Conservation (phyloP, 2,888 invertebrate genomes). For the Epiblema foenella region DNA sequence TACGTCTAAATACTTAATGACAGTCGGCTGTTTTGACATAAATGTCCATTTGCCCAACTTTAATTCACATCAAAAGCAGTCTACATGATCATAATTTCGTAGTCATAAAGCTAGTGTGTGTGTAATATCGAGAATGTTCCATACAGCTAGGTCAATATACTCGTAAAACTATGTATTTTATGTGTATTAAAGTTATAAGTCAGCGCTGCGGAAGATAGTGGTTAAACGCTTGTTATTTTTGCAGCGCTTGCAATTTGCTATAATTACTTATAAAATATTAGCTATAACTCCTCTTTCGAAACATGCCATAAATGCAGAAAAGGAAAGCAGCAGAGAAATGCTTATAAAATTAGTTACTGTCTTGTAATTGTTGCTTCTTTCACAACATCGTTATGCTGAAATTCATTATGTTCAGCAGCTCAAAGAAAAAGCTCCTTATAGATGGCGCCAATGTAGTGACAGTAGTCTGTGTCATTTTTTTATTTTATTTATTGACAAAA, state of each 20-base stretch:
- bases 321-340: background rate
- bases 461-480: too few species aligned
- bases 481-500: too few species aligned
- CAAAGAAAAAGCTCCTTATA: too few species aligned
- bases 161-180: conserved; percentile 5
- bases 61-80: conserved; percentile 26
- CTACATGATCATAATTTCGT: conserved; percentile 15
- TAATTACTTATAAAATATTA: background rate
- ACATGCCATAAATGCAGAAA: background rate
- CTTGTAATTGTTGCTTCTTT: too few species aligned
- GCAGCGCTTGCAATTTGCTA: background rate
- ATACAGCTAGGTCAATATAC: conserved; percentile 17
- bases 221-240: background rate
- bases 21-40: background rate
- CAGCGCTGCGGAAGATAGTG: background rate
- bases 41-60: background rate
- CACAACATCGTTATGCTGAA: too few species aligned
- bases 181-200: conserved; percentile 1
- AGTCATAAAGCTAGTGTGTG: conserved; percentile 18
- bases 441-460: too few species aligned
- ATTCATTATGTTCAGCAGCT: too few species aligned
- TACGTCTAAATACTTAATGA: conserved; percentile 1
- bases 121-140: background rate
- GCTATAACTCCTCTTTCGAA: background rate
- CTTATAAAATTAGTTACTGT: conserved; percentile 42